Percentiles rank a stretch among this genome's conserved stretches.
These are phyloP conservation scores for Melitaea athalia DNA, from an alignment of 2,888 invertebrate species.

Conservation along the genomic window DNA sequence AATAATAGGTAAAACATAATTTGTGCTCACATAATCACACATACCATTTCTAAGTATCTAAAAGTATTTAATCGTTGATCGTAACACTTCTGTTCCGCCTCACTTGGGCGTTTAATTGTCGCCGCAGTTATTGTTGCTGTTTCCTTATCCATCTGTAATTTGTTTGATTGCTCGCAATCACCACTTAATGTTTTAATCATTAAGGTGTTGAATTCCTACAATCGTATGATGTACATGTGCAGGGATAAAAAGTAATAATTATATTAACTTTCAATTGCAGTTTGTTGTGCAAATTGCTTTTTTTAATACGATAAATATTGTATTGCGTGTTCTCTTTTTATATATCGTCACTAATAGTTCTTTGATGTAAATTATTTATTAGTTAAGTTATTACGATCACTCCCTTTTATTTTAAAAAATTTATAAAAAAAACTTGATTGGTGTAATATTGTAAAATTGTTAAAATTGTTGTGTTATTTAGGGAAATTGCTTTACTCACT, in stretches of 20 bases:
- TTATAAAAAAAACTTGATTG: too few relatives aligned
- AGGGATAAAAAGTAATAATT: constrained; percentile 53
- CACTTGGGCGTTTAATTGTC: constrained; percentile 73
- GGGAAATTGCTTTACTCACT: too few relatives aligned
- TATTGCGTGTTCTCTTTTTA: constrained; percentile 46
- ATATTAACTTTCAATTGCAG: constrained; percentile 58
- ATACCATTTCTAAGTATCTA: constrained; percentile 12
- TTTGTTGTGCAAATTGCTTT: constrained; percentile 56
- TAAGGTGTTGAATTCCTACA: constrained; percentile 68
- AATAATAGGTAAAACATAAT: background rate
- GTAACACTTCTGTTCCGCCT: constrained; percentile 59
- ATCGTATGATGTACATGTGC: constrained; percentile 56
- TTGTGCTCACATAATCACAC: background rate
- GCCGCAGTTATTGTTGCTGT: constrained; percentile 66
- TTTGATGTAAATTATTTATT: constrained; percentile 6
- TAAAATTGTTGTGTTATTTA: too few relatives aligned
- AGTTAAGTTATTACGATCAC: background rate
- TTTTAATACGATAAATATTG: constrained; percentile 64
- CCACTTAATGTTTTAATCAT: constrained; percentile 72
- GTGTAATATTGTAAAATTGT: background rate
- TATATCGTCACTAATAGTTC: constrained; percentile 15
- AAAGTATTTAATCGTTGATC: constrained; percentile 30
- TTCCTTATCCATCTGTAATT: constrained; percentile 75
- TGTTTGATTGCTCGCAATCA: constrained; percentile 74
- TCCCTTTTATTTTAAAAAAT: too few relatives aligned